phyloP scores from a whole-genome alignment of 2,113 vertebrate genomes.

The Xiphorhynchus elegans region DNA sequence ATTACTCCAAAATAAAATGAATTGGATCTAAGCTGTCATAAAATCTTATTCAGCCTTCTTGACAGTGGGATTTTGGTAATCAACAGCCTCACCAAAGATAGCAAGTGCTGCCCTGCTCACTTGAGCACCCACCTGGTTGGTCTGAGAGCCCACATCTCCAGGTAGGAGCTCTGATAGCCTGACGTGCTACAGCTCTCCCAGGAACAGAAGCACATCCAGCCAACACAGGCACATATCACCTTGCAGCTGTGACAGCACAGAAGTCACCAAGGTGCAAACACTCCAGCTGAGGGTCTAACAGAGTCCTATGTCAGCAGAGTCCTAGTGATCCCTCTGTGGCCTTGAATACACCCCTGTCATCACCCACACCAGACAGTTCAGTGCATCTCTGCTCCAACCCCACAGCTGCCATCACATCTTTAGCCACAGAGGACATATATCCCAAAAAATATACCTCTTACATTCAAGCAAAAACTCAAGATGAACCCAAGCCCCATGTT shows the following conservation, averaged over 20 bases:
- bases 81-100: not conserved
- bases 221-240: rapidly evolving
- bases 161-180: not conserved
- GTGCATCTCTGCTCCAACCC: not conserved
- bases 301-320: not conserved
- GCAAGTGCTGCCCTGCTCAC: rapidly evolving
- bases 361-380: not conserved
- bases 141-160: not conserved
- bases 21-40: not conserved
- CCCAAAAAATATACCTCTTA: not conserved
- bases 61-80: not conserved
- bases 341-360: not conserved
- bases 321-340: not conserved
- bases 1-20: not conserved
- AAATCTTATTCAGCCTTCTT: not conserved
- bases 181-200: not conserved
- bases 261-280: not conserved
- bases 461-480: not conserved
- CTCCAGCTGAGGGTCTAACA: not conserved
- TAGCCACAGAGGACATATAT: not conserved
- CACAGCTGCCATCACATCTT: not conserved
- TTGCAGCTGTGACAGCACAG: not conserved
- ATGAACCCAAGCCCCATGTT: not conserved
- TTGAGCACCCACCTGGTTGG: not conserved
- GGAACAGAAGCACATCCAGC: not conserved